Percentiles rank a stretch among this genome's conserved stretches.
phyloP scores from a whole-genome alignment of 2,888 invertebrate genomes.

The Agonum fuliginosum region DNA sequence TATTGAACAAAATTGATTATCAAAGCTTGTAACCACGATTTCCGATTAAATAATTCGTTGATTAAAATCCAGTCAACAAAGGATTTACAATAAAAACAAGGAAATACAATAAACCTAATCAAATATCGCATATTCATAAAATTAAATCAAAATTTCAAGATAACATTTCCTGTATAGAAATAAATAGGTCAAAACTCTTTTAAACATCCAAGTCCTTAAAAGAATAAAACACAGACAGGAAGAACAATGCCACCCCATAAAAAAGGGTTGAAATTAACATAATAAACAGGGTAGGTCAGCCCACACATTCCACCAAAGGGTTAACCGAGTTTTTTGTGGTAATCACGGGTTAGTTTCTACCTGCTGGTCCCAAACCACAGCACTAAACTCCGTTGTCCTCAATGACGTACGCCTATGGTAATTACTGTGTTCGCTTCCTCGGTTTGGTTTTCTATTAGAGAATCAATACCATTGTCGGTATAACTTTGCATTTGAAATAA shows the following conservation, averaged over 20 bases:
- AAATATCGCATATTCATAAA: too few species aligned
- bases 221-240: constrained; percentile 17
- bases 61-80: too few species aligned
- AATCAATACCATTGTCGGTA: not conserved
- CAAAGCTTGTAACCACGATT: too few species aligned
- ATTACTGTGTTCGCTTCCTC: not conserved
- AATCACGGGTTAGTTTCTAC: constrained; percentile 14
- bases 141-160: not conserved
- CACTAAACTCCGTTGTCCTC: not conserved
- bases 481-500: not conserved
- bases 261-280: constrained; percentile 52
- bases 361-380: constrained; percentile 15
- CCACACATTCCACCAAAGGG: constrained; percentile 55
- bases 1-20: too few species aligned
- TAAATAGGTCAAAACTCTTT: constrained; percentile 8
- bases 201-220: too few species aligned
- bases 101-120: too few species aligned
- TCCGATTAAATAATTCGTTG: too few species aligned
- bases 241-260: constrained; percentile 44
- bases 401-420: constrained; percentile 28
- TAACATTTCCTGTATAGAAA: not conserved
- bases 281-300: constrained; percentile 44
- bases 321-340: constrained; percentile 40
- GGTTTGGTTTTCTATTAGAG: not conserved
- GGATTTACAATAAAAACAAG: too few species aligned